Evolutionary conservation across 2,888 invertebrate species (phyloP).

Genomic region (Caenorhabditis sp.): DNA sequence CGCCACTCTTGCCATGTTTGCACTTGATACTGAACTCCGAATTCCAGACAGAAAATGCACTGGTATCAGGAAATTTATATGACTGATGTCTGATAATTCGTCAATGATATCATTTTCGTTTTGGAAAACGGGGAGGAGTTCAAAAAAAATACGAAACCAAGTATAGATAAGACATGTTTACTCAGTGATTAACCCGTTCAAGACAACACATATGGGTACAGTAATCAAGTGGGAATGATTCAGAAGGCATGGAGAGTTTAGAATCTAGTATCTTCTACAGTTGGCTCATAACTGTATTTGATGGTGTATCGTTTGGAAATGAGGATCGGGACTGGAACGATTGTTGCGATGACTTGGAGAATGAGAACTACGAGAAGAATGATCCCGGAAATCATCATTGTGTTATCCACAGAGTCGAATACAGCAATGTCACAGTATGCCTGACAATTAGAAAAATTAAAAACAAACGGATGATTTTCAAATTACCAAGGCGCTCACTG

Average conservation of each 20-base stretch:
- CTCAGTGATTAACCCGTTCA: constrained; percentile 49
- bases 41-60: constrained; percentile 3
- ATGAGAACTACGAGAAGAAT: constrained; percentile 31
- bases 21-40: not conserved
- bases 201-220: constrained; percentile 14
- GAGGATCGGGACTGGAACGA: constrained; percentile 35
- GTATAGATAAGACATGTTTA: constrained; percentile 44
- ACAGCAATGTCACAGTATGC: constrained; percentile 38
- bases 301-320: constrained; percentile 1
- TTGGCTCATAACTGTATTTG: constrained; percentile 20
- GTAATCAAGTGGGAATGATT: constrained; percentile 22
- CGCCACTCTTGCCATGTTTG: constrained; percentile 26
- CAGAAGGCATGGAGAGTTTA: constrained; percentile 9
- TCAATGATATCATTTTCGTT: constrained; percentile 39
- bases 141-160: constrained; percentile 27
- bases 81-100: constrained; percentile 3
- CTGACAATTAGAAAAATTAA: constrained; percentile 4
- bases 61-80: not conserved
- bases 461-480: too few species aligned
- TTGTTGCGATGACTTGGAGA: constrained; percentile 20
- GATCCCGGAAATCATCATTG: constrained; percentile 52
- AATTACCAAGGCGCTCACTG: not conserved
- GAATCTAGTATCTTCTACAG: constrained; percentile 20
- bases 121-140: constrained; percentile 17
- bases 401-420: constrained; percentile 42